Evolutionary conservation across 2,888 invertebrate genomes (phyloP).

Genomic region (Megalurothrips usitatus): DNA sequence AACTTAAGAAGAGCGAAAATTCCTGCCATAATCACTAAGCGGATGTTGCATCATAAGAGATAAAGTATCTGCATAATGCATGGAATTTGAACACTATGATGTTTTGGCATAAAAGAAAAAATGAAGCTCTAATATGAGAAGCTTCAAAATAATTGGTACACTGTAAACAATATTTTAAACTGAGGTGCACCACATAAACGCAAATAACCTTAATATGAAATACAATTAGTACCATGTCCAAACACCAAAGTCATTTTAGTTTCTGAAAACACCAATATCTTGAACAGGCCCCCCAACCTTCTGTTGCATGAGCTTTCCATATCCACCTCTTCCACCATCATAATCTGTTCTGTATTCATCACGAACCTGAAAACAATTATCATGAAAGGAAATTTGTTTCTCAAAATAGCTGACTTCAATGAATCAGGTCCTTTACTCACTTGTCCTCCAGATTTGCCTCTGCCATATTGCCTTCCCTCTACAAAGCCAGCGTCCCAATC

Average conservation of each 20-base stretch:
- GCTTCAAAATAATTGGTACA: too few relatives aligned
- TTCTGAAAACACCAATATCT: neutral
- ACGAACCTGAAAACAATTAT: slow-evolving; percentile 63
- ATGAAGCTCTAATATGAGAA: neutral
- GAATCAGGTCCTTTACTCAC: slow-evolving; percentile 49
- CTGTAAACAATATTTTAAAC: too few relatives aligned
- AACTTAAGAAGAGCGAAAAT: too few relatives aligned
- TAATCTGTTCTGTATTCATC: slow-evolving; percentile 98
- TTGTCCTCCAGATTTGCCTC: slow-evolving; percentile 98
- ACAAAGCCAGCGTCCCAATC: slow-evolving; percentile 99
- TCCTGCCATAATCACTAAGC: too few relatives aligned
- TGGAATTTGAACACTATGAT: neutral
- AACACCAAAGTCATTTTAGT: neutral
- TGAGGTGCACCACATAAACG: too few relatives aligned
- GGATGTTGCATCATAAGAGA: too few relatives aligned
- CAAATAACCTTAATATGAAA: too few relatives aligned
- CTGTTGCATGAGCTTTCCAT: slow-evolving; percentile 88
- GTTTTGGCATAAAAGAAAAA: neutral
- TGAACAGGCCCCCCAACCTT: slow-evolving; percentile 52
- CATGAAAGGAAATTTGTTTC: neutral
- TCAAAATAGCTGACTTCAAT: neutral
- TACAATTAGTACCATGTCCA: too few relatives aligned
- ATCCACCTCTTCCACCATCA: slow-evolving; percentile 95
- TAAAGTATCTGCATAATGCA: neutral
- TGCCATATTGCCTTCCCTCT: slow-evolving; percentile 96